Base-by-base conservation (phyloP, 1,140 invertebrate genomes). In the Ceratosolen fusciceps region DNA sequence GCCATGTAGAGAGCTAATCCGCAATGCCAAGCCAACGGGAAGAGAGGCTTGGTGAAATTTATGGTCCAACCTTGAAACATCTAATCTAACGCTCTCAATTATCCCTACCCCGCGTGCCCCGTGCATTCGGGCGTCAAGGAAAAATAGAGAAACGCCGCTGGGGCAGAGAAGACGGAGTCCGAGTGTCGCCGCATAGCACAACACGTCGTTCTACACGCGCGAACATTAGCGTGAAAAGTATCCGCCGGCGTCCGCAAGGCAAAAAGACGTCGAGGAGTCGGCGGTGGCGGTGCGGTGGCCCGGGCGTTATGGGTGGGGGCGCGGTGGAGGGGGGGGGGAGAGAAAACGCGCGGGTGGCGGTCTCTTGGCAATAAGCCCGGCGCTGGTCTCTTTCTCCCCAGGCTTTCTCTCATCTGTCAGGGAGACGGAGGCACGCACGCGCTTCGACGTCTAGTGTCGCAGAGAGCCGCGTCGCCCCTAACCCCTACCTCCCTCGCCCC, bases 311-410 rank as follows among this genome's bases (percentile, higher is more conserved):
- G 16, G 24, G 16, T 10, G 34, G 21, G 1, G 47, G 73, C 39
- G 37, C 71, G n/a, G n/a, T n/a, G n/a, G n/a, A n/a, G 65, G 21
- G 65, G n/a, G 43, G 14, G 34, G 24, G 37, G 43, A 49, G 19
- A 21, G 16, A 8, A 31, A 56, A 26, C 19, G 72, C 54, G 71
- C 77, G 52, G 54, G 77, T 60, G 72, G 71, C 29, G 29, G 81
- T 80, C 74, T 79, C 62, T 78, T 82, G 82, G 82, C 82, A 80
- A 80, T 82, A 82, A 84, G 80, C 82, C 81, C 71, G 62, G 52
- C 80, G 72, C 34, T 14, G 19, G 47, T 49, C 54, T 31, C 73
- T 49, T 74, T 80, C 78, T 74, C 80, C 80, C 79, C 74, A 5
- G 16, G n/a, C 65, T 39, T 31, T 43, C 65, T 12, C 37, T 67